A percentile compares a stretch with the other conserved stretches of the same genome.
phyloP scores from a whole-genome alignment of 2,797 vertebrate genomes.

The Hapalemur alaotrensis region DNA sequence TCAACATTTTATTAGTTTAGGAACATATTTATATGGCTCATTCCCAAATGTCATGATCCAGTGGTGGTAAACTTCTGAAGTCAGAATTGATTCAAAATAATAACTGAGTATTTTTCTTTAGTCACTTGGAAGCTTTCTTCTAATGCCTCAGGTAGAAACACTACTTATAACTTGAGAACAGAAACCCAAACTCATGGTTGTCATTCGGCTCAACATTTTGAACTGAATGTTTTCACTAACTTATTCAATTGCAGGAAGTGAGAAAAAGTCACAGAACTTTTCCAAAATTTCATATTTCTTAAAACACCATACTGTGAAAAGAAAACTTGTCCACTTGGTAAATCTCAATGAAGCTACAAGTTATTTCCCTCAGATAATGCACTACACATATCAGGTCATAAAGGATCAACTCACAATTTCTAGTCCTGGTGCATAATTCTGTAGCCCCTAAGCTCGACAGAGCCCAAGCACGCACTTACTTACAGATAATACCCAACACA shows the following conservation, averaged over 20 bases:
- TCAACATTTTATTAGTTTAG: background rate
- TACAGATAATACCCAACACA: background rate
- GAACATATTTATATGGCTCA: slow-evolving; percentile 11
- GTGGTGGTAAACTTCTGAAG: slow-evolving; percentile 25
- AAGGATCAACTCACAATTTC: background rate
- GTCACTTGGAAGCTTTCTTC: slow-evolving; percentile 22
- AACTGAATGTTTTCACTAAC: slow-evolving; percentile 19
- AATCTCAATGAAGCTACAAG: background rate
- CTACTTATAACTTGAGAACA: background rate
- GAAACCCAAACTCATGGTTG: background rate
- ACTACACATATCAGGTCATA: background rate
- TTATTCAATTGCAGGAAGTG: background rate
- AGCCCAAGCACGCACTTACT: background rate
- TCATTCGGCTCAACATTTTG: slow-evolving; percentile 2
- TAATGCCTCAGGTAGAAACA: background rate
- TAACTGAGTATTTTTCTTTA: background rate
- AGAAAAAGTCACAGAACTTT: background rate
- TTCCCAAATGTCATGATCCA: background rate
- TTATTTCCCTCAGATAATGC: background rate
- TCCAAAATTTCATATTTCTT: background rate
- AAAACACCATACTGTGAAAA: background rate
- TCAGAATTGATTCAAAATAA: slow-evolving; percentile 30
- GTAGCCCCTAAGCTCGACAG: background rate
- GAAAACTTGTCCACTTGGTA: background rate
- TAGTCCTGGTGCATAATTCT: background rate